Base-by-base conservation (phyloP, 2,113 vertebrate genomes). In the Hassar affinis region DNA sequence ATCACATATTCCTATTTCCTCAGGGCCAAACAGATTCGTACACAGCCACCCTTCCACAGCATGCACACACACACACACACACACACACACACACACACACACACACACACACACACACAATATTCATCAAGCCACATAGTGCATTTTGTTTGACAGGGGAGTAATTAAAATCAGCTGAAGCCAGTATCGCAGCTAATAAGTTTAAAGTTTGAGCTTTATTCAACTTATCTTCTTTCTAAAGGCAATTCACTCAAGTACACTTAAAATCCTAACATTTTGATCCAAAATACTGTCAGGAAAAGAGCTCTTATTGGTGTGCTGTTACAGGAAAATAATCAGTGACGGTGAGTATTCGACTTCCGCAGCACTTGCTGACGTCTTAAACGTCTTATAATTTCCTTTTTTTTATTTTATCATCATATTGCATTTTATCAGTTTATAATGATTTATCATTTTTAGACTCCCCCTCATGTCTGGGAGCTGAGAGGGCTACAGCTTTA, bases 111-210 rank as follows among this genome's bases (percentile, higher is more conserved):
- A 82, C 52, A 76, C 49, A 51, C n/a, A 68, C 79, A 78, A n/a
- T n/a, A n/a, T n/a, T n/a, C n/a, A n/a, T 57, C 17, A 64, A 75
- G 35, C 33, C 61, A 42, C 35, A 30, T 45, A 68, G 47, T 38
- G 47, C 42, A 59, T 72, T 79, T 35, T 30, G 51, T 56, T 69
- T 80, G 69, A 75, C 47, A 85, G 59, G 45, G 57, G 14, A 66
- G 69, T 75, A 57, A 83, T 80, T 76, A 66, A 62, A 80, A 42
- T 76, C 27, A 80, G 15, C 6, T 74, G 20, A 57, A 83, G 14
- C 77, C 42, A 72, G 14, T 49, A 72, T 17, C 17, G 14, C 33
- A 62, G 45, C 45, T 8, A 47, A 47, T 8, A 72, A 47, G 12
- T 42, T 25, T 12, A 27, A 49, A n/a, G 11, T 49, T 22, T n/a